Conservation (phyloP, 2,797 vertebrate species). For the Ispidina picta region DNA sequence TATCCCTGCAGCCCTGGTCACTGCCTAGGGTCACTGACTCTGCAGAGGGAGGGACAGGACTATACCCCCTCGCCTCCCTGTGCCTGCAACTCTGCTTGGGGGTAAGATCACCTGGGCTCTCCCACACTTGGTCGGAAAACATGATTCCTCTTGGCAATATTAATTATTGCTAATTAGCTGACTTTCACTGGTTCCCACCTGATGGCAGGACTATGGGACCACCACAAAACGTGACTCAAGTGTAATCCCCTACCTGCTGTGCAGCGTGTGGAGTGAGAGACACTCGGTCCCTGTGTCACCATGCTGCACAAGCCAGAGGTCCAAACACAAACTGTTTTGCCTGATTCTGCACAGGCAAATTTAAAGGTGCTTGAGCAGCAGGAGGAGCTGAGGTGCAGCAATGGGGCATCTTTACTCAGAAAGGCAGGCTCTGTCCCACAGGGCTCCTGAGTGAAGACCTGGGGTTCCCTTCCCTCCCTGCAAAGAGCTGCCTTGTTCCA, state of each 20-base stretch:
- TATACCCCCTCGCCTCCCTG: not conserved
- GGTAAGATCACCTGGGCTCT: not conserved
- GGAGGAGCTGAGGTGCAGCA: not conserved
- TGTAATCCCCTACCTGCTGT: not conserved
- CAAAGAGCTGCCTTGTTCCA: not conserved
- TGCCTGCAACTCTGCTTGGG: not conserved
- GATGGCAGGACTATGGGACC: not conserved
- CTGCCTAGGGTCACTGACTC: not conserved
- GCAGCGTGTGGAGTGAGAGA: not conserved
- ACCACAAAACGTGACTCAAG: not conserved
- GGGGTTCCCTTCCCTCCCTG: not conserved
- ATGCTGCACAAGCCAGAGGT: not conserved
- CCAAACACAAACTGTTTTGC: not conserved
- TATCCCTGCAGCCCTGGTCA: not conserved
- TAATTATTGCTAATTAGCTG: not conserved
- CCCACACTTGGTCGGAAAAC: not conserved
- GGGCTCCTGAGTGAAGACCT: not conserved
- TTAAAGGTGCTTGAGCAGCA: not conserved
- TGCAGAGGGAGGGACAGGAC: not conserved
- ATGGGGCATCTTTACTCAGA: not conserved
- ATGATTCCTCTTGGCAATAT: not conserved
- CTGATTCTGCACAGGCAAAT: not conserved
- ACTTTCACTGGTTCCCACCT: not conserved
- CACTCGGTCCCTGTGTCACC: not conserved
- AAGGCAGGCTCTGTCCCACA: not conserved